Base-by-base conservation (phyloP, 2,113 vertebrate species). In the Phycodurus eques region DNA sequence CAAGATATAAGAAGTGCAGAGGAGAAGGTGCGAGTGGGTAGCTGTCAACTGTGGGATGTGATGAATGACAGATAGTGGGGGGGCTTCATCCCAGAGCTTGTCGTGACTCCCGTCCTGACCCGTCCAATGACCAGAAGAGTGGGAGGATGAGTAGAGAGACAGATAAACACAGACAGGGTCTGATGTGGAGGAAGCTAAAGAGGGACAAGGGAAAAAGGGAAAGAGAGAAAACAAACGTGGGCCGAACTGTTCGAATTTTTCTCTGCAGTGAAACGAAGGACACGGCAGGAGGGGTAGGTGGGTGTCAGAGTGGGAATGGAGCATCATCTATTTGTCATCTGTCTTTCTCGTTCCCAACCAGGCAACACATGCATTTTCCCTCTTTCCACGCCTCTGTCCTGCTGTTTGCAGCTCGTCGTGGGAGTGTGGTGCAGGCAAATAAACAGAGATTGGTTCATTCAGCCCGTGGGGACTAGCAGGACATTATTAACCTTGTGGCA, bases 311-410 rank as follows among this genome's bases (percentile, higher is more conserved):
- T 83, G 83, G 91, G 89, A 91, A 78, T 79, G 79, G 77, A 91
- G 88, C 86, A 89, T 92, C 91, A 93, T 93, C 90, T 88, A 89
- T 91, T 92, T 92, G 90, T 93, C 91, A 89, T 92, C 85, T 84
- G 80, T 88, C 84, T 85, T 74, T 89, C 81, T 85, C 80, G 71
- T 80, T 88, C 85, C 88, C 85, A 72, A 88, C 88, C 83, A 43
- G 76, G 79, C 80, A 74, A 84, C 79, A 85, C 89, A 88, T 90
- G 88, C 89, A 61, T 35, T 85, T 84, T 79, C 76, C 80, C 83
- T 84, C 82, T 85, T 87, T 88, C 84, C 83, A 87, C 85, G 87
- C 89, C 90, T 91, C 87, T 91, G 89, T 92, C 90, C 89, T 90
- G 88, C 89, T 90, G 85, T 85, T 84, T 79, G 77, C 84, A 78